These are phyloP conservation scores for Apoda limacodes DNA, from an alignment of 2,888 invertebrate genomes.

Conservation along the genomic window DNA sequence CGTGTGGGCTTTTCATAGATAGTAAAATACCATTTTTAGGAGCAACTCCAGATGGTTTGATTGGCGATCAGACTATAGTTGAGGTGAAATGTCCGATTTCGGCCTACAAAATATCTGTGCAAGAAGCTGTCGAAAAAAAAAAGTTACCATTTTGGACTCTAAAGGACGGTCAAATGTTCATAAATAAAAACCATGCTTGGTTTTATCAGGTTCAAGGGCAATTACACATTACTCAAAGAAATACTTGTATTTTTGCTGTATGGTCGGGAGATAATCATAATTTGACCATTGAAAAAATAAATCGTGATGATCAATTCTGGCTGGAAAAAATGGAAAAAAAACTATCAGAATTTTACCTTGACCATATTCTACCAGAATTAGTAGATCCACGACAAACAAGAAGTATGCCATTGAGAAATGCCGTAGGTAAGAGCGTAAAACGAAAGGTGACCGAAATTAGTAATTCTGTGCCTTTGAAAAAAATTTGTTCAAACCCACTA, in stretches of 20 bases:
- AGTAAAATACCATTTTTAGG: slow-evolving; percentile 14
- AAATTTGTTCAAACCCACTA: too few species aligned
- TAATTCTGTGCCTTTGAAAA: too few species aligned
- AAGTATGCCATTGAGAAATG: slow-evolving; percentile 9
- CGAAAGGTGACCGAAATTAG: too few species aligned
- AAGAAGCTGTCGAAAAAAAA: slow-evolving; percentile 9
- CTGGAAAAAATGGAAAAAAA: slow-evolving; percentile 9
- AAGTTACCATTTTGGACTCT: slow-evolving; percentile 8
- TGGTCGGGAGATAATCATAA: slow-evolving; percentile 10
- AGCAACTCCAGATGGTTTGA: slow-evolving; percentile 16
- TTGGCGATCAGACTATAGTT: slow-evolving; percentile 15
- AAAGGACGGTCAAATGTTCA: slow-evolving; percentile 7
- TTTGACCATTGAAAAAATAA: slow-evolving; percentile 4
- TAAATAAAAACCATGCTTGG: slow-evolving; percentile 10
- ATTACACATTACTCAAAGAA: slow-evolving; percentile 9
- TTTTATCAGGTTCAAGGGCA: slow-evolving; percentile 15
- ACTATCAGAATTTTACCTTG: slow-evolving; percentile 7
- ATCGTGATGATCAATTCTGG: slow-evolving; percentile 13
- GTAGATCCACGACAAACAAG: slow-evolving; percentile 7
- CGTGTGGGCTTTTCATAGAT: slow-evolving; percentile 21
- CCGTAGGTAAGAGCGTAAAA: too few species aligned
- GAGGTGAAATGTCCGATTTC: slow-evolving; percentile 18
- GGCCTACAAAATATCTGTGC: slow-evolving; percentile 9
- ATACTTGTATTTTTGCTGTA: slow-evolving; percentile 10
- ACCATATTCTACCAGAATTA: slow-evolving; percentile 12